Evolutionary conservation across 2,888 invertebrate species (phyloP), one percentile per base, ranked within the genome.

Genomic region (Synergus umbraculus): DNA sequence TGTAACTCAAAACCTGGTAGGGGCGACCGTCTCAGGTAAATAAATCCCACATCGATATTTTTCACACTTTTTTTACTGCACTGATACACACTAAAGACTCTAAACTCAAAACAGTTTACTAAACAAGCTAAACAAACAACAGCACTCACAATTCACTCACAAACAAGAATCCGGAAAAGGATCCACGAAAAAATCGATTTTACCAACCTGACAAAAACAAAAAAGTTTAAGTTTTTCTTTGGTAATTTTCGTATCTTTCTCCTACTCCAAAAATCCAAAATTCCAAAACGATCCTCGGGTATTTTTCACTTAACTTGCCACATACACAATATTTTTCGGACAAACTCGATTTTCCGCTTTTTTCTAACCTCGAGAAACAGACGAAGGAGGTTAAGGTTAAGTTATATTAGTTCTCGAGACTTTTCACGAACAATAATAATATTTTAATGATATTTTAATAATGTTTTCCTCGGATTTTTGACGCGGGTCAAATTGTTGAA

Each of bases 1-100:
- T 22, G 67, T 69, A 69, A 69, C 9, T 69, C 4, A 29, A 69
- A 44, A 69, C 67, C 46, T 46, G 46, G 49, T 22, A 69, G 22
- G 67, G 29, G 46, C 54, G n/a, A n/a, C 7, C 54, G 7, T 54
- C n/a, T 2, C 54, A n/a, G 54, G 54, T 29, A 29, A 29, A 54
- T n/a, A 54, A 1, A n/a, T 54, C n/a, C 54, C 54, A 54, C 54
- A 54, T 8, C 8, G 15, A 12, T 54, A 54, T 60, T 22, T 22
- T 60, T 22, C 22, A 22, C 60, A 22, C n/a, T 22, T 60, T 60
- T 60, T 10, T 10, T 2, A 54, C 5, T 49, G 10, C 60, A 60
- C 60, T 22, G 18, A 10, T 46, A 10, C 7, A 12, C 46, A 46
- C 46, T 46, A 46, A 46, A 46, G 12, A 46, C 46, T 46, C 12